Percentiles rank a stretch among this genome's conserved stretches.
phyloP scores from a whole-genome alignment of 2,797 vertebrate species.

The Siniperca undulata region DNA sequence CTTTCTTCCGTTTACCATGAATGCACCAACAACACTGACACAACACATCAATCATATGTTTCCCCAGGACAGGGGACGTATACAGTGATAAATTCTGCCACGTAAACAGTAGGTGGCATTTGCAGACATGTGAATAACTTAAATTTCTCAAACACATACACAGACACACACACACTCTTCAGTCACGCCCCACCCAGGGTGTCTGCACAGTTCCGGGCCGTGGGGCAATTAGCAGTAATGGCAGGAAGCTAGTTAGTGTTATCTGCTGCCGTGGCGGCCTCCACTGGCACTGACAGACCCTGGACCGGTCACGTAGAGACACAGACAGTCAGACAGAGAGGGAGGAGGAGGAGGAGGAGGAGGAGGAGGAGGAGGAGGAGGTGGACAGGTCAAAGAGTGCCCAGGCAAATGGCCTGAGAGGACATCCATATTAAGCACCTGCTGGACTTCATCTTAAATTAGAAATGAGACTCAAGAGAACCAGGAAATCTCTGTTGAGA shows the following conservation, averaged over 20 bases:
- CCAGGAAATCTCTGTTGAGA: constrained; percentile 13
- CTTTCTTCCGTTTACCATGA: not conserved
- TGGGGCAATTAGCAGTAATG: constrained; percentile 85
- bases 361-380: constrained; percentile 1
- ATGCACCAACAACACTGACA: not conserved
- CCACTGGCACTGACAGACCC: constrained; percentile 72
- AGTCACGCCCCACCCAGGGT: constrained; percentile 83
- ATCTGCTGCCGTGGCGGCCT: constrained; percentile 81
- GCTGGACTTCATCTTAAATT: constrained; percentile 18
- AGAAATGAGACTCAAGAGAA: constrained; percentile 16
- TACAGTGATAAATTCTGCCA: not conserved
- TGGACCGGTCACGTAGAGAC: constrained; percentile 84
- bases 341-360: not conserved
- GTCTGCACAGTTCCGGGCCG: constrained; percentile 77
- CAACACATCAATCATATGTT: not conserved
- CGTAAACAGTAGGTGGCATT: constrained; percentile 25
- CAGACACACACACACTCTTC: constrained; percentile 44
- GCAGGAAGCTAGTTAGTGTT: constrained; percentile 88
- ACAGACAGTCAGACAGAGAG: constrained; percentile 62
- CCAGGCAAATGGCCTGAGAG: constrained; percentile 46
- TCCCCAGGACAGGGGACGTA: not conserved
- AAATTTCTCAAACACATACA: constrained; percentile 38
- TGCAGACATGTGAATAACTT: constrained; percentile 34
- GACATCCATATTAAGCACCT: constrained; percentile 34
- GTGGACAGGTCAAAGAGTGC: constrained; percentile 18